Conservation (phyloP, 2,888 invertebrate genomes). For the Parnassius apollo region DNA sequence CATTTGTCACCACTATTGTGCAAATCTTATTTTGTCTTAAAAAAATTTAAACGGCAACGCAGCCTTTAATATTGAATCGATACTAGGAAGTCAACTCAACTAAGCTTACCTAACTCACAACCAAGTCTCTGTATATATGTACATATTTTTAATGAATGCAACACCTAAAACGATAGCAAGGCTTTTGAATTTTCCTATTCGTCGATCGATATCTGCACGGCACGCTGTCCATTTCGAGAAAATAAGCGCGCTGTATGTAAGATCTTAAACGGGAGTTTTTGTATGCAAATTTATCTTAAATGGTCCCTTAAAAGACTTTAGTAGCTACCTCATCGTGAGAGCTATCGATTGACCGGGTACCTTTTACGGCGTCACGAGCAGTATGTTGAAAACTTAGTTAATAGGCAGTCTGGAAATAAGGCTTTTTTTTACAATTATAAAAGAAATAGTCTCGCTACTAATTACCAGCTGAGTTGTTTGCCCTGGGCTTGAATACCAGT, state of each 20-base stretch:
- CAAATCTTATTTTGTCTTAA: no score
- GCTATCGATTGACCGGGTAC: slow-evolving; percentile 19
- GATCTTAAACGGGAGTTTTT: slow-evolving; percentile 24
- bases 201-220: slow-evolving; percentile 10
- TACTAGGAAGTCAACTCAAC: no score
- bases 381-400: slow-evolving; percentile 14
- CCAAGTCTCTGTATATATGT: no score
- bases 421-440: no score
- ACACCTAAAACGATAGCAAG: slow-evolving; percentile 3
- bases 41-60: no score
- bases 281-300: slow-evolving; percentile 27
- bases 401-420: no score
- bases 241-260: slow-evolving; percentile 17
- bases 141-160: slow-evolving; percentile 1
- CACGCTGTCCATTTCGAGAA: slow-evolving; percentile 21
- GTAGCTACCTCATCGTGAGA: slow-evolving; percentile 22
- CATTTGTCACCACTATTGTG: no score
- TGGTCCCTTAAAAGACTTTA: slow-evolving; percentile 25
- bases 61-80: no score
- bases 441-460: no score
- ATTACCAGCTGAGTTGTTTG: no score
- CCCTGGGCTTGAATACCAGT: no score
- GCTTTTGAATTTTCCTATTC: slow-evolving; percentile 21
- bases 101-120: no score
- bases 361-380: slow-evolving; percentile 18